Conservation (phyloP, 1,140 invertebrate genomes). For the Samia ricini region DNA sequence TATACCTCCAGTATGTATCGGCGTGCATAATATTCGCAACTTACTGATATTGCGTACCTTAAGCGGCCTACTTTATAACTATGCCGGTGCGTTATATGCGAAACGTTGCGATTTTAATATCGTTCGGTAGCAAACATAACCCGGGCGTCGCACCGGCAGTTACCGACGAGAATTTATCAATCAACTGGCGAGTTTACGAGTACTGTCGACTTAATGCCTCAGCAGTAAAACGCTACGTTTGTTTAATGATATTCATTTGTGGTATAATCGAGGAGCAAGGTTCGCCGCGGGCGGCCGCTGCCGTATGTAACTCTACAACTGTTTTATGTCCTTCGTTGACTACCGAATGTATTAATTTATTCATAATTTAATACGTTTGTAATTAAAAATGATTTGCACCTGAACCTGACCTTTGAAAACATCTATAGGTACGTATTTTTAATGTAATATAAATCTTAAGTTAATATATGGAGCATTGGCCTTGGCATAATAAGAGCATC, state of each 20-base stretch:
- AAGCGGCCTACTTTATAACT: constrained; percentile 30
- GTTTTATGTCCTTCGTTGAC: constrained; percentile 34
- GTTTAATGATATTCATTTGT: constrained; percentile 41
- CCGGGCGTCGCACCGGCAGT: constrained; percentile 32
- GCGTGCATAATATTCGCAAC: constrained; percentile 22
- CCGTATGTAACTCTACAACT: constrained; percentile 41
- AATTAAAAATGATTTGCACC: constrained; percentile 9
- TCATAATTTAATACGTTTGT: constrained; percentile 1
- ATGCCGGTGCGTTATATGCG: constrained; percentile 27
- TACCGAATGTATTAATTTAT: constrained; percentile 27
- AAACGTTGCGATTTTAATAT: constrained; percentile 30
- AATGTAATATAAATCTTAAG: too few species aligned
- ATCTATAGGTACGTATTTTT: not conserved
- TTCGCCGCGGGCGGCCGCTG: constrained; percentile 51
- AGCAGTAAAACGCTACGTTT: constrained; percentile 38
- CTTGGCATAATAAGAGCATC: too few species aligned
- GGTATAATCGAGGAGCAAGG: constrained; percentile 45
- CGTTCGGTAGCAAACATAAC: constrained; percentile 36
- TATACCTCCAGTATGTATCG: constrained; percentile 13
- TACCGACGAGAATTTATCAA: constrained; percentile 39
- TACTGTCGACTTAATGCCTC: constrained; percentile 34
- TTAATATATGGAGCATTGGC: too few species aligned
- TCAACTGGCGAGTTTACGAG: constrained; percentile 49
- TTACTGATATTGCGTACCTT: constrained; percentile 29
- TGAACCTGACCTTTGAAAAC: not conserved